Conservation (phyloP, 2,113 vertebrate genomes). For the Opisthocomus hoazin region DNA sequence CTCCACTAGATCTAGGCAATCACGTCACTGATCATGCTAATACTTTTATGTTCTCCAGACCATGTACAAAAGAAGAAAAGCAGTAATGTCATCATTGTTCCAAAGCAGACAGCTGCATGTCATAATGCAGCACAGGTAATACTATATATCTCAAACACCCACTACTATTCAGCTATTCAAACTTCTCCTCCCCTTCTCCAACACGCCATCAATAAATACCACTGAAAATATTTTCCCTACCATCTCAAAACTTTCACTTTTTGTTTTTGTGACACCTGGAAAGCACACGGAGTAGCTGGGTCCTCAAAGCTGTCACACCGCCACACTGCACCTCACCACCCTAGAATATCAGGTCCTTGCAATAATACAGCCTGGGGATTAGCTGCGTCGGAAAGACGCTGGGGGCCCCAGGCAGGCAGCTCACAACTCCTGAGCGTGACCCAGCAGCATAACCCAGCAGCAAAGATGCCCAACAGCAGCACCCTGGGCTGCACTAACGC, state of each 20-base stretch:
- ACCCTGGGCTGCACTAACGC: background rate
- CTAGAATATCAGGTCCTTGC: background rate
- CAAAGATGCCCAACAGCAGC: background rate
- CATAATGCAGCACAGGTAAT: background rate
- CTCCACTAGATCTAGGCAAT: background rate
- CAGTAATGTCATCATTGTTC: background rate
- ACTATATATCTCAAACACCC: background rate
- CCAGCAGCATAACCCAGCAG: background rate
- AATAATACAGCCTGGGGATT: background rate
- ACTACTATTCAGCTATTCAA: background rate
- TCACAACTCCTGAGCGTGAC: background rate
- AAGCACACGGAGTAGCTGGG: background rate
- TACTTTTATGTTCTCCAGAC: background rate
- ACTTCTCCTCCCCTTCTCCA: background rate
- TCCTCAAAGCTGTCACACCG: background rate
- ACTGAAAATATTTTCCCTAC: background rate
- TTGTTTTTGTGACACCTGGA: background rate
- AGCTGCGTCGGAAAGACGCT: background rate
- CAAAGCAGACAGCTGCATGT: background rate
- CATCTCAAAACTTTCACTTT: background rate
- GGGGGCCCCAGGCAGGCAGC: background rate
- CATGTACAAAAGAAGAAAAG: background rate
- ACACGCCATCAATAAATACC: background rate
- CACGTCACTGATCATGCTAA: background rate
- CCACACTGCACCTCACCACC: accelerated